Evolutionary conservation across 2,113 vertebrate genomes (phyloP).

Genomic region (Cyphomyrus discorhynchus): DNA sequence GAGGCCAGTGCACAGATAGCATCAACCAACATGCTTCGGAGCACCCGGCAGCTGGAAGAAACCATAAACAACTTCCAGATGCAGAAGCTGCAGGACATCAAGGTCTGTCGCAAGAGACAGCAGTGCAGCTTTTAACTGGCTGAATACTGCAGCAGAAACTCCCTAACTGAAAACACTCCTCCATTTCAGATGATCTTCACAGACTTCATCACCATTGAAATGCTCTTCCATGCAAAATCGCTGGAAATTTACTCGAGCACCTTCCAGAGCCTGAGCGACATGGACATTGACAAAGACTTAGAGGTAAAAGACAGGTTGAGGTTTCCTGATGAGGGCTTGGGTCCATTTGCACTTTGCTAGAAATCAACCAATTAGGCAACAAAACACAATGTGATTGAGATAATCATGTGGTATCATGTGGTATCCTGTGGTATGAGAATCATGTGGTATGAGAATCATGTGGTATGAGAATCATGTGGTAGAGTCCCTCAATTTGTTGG

Average conservation of each 20-base stretch:
- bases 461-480: neutral
- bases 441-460: no score
- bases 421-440: no score
- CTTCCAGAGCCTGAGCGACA: conserved; percentile 58
- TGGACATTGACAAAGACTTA: conserved; percentile 61
- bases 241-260: conserved; percentile 71
- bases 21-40: conserved; percentile 54
- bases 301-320: conserved; percentile 49
- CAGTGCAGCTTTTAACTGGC: neutral
- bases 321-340: neutral
- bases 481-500: neutral
- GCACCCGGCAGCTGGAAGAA: conserved; percentile 61
- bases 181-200: conserved; percentile 58
- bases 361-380: neutral
- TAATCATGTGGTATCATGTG: neutral
- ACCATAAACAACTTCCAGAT: conserved; percentile 62
- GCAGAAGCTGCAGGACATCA: conserved; percentile 68
- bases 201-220: conserved; percentile 73
- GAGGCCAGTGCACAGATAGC: conserved; percentile 66
- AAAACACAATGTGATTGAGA: neutral
- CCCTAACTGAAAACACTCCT: neutral
- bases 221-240: conserved; percentile 73
- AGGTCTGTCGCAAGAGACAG: conserved; percentile 43
- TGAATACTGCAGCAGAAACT: neutral
- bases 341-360: neutral